A percentile compares a stretch with the other conserved stretches of the same genome.
phyloP scores from a whole-genome alignment of 2,797 vertebrate species.

The Chromobotia macracanthus region DNA sequence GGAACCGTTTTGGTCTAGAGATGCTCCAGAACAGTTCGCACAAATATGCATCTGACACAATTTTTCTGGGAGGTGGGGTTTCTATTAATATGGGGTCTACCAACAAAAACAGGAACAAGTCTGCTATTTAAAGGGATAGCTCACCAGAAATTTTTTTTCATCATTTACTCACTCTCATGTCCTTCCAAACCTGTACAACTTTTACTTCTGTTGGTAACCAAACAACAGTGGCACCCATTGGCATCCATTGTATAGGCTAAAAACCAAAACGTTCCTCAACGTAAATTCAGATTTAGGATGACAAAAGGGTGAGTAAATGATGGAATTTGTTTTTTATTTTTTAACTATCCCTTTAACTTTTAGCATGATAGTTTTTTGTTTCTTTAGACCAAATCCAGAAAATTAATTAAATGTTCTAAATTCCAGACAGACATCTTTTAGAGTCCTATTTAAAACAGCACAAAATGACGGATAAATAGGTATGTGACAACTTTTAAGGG shows the following conservation, averaged over 20 bases:
- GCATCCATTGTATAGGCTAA: too few species aligned
- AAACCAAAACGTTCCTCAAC: too few species aligned
- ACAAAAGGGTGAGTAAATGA: too few species aligned
- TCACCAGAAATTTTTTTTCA: too few species aligned
- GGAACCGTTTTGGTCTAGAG: slow-evolving; percentile 38
- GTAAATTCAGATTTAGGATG: too few species aligned
- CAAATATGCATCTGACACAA: slow-evolving; percentile 9
- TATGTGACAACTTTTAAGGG: slow-evolving; percentile 67
- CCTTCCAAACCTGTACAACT: too few species aligned
- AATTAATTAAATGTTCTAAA: slow-evolving; percentile 40
- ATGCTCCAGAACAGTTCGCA: slow-evolving; percentile 18
- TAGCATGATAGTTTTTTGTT: slow-evolving; percentile 5
- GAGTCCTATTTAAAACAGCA: slow-evolving; percentile 59
- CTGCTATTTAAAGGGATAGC: neutral
- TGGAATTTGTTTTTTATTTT: too few species aligned
- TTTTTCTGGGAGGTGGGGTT: slow-evolving; percentile 35
- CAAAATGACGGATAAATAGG: slow-evolving; percentile 64
- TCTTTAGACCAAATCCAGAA: slow-evolving; percentile 4
- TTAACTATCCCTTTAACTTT: slow-evolving; percentile 16
- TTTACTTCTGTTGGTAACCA: too few species aligned
- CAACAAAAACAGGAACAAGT: slow-evolving; percentile 48
- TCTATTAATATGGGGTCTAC: slow-evolving; percentile 47
- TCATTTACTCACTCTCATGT: too few species aligned
- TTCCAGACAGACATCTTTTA: slow-evolving; percentile 38
- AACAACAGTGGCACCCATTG: too few species aligned